Evolutionary conservation across 1,140 invertebrate species (phyloP).

Genomic region (Bombus impatiens): DNA sequence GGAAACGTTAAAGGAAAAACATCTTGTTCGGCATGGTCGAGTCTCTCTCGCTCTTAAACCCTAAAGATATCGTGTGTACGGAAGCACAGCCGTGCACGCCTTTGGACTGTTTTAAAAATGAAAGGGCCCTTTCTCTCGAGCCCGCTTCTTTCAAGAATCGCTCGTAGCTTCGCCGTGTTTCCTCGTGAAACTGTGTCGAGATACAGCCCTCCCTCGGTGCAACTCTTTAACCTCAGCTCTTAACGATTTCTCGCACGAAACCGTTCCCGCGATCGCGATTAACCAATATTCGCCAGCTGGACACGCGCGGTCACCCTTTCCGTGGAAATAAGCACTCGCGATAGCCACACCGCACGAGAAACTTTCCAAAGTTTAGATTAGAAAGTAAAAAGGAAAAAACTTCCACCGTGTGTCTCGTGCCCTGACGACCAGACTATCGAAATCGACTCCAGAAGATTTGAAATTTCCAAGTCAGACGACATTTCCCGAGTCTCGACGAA

Average conservation of each 20-base stretch:
- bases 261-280: background rate
- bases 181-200: conserved; percentile 39
- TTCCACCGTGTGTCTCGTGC: no score
- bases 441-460: no score
- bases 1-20: conserved; percentile 43
- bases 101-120: conserved; percentile 55
- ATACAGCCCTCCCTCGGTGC: background rate
- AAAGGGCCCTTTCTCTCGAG: conserved; percentile 38
- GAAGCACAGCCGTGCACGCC: background rate
- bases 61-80: conserved; percentile 37
- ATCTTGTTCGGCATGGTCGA: conserved; percentile 37
- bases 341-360: background rate
- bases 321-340: background rate
- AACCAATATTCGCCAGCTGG: background rate
- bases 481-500: no score
- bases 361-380: background rate
- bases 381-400: background rate
- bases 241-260: background rate
- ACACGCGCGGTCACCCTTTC: background rate
- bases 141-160: conserved; percentile 48
- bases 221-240: background rate
- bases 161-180: conserved; percentile 35
- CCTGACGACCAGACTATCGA: no score
- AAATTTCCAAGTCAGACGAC: no score
- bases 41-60: conserved; percentile 20